Percentiles rank a stretch among this genome's conserved stretches.
phyloP scores from a whole-genome alignment of 2,113 vertebrate genomes.

The Haliaeetus leucogaster region DNA sequence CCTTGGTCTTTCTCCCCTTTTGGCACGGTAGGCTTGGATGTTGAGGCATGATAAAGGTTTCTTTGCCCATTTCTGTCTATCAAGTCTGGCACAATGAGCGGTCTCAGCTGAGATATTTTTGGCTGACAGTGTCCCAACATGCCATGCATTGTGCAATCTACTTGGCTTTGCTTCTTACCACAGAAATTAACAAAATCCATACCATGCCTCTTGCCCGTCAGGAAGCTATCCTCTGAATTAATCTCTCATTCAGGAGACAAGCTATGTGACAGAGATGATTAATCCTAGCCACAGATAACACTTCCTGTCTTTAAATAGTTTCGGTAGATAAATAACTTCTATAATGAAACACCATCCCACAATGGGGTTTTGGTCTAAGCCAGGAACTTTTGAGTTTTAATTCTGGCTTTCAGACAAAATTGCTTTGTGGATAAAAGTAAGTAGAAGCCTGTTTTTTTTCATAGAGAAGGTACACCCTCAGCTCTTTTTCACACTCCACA shows the following conservation, averaged over 20 bases:
- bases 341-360: conserved; percentile 27
- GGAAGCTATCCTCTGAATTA: conserved; percentile 6
- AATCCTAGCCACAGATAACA: conserved; percentile 50
- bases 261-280: conserved; percentile 47
- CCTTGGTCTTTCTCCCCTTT: neutral
- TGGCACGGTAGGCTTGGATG: accelerated
- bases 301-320: conserved; percentile 61
- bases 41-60: neutral
- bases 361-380: neutral
- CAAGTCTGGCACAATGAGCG: neutral
- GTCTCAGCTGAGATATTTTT: conserved; percentile 21
- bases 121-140: neutral
- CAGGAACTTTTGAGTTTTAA: conserved; percentile 13
- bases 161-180: conserved; percentile 49
- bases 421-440: neutral
- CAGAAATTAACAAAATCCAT: conserved; percentile 35
- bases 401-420: conserved; percentile 32
- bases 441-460: neutral
- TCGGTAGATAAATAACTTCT: conserved; percentile 43
- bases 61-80: neutral
- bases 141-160: conserved; percentile 24
- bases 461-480: neutral
- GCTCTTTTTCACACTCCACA: neutral
- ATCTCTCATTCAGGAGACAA: conserved; percentile 45
- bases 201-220: neutral